These are phyloP conservation scores for Boloria selene DNA, from an alignment of 2,888 invertebrate species.

Conservation along the genomic window DNA sequence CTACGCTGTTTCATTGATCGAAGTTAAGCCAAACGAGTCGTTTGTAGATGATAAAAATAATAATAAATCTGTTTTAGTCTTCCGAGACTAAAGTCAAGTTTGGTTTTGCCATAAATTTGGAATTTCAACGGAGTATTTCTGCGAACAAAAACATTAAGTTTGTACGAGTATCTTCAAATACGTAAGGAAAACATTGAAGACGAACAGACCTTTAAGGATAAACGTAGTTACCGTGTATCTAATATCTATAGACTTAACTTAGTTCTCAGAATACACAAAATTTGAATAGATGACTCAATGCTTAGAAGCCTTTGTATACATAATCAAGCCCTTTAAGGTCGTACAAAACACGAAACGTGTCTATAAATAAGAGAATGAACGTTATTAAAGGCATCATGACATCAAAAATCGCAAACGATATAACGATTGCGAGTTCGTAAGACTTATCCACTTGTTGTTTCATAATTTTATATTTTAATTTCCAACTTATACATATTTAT, in stretches of 20 bases:
- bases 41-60: slow-evolving; percentile 13
- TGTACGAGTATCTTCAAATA: slow-evolving; percentile 1
- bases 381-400: slow-evolving; percentile 10
- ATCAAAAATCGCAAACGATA: slow-evolving; percentile 8
- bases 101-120: slow-evolving; percentile 12
- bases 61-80: slow-evolving; percentile 15
- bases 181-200: slow-evolving; percentile 10
- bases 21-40: slow-evolving; percentile 6
- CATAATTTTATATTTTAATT: slow-evolving; percentile 16
- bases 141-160: slow-evolving; percentile 13
- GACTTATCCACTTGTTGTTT: neutral
- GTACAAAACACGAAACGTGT: slow-evolving; percentile 5
- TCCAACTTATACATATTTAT: slow-evolving; percentile 25
- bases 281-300: slow-evolving; percentile 6
- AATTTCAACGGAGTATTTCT: slow-evolving; percentile 7
- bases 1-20: slow-evolving; percentile 3
- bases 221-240: neutral
- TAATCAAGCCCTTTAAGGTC: slow-evolving; percentile 9
- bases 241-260: neutral
- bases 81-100: slow-evolving; percentile 5
- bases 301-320: neutral
- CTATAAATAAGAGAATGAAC: neutral
- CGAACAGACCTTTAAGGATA: slow-evolving; percentile 3
- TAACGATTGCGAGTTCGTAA: neutral
- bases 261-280: slow-evolving; percentile 4